Percentiles rank a stretch among this genome's conserved stretches.
phyloP scores from a whole-genome alignment of 2,888 invertebrate genomes.

The Pterobdella sp. region DNA sequence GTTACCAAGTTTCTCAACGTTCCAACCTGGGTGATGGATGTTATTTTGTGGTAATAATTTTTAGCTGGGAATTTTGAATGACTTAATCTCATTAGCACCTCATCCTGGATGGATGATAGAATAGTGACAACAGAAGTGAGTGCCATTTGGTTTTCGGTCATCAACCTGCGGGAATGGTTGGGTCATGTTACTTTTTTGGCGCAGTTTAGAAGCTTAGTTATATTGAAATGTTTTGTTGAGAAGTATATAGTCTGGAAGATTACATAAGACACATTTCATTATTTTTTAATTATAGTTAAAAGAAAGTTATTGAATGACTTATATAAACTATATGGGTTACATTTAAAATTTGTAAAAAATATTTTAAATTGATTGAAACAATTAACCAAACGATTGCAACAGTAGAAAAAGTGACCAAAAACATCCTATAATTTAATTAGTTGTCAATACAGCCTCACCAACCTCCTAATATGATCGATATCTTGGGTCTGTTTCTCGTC shows the following conservation, averaged over 20 bases:
- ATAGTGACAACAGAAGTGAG: slow-evolving; percentile 49
- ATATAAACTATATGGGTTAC: neutral
- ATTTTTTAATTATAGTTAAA: neutral
- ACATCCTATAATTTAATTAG: neutral
- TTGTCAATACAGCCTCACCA: neutral
- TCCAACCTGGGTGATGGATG: too few relatives aligned
- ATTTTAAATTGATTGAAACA: too few relatives aligned
- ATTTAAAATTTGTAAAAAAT: neutral
- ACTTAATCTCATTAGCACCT: too few relatives aligned
- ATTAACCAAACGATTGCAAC: too few relatives aligned
- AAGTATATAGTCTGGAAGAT: neutral
- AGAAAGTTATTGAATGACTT: neutral
- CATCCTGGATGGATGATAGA: slow-evolving; percentile 46
- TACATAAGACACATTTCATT: too few relatives aligned
- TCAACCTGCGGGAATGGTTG: slow-evolving; percentile 40
- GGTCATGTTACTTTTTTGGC: neutral
- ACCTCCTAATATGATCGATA: slow-evolving; percentile 42
- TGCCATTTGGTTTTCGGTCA: slow-evolving; percentile 51
- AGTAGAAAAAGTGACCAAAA: too few relatives aligned
- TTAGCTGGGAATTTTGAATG: too few relatives aligned
- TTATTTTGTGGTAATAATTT: too few relatives aligned
- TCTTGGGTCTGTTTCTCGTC: slow-evolving; percentile 49
- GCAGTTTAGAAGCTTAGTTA: neutral
- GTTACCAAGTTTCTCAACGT: slow-evolving; percentile 32
- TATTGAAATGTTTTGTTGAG: neutral